Evolutionary conservation across 2,113 vertebrate genomes (phyloP), one percentile per base, ranked within the genome.

Genomic region (Ciconia boyciana): DNA sequence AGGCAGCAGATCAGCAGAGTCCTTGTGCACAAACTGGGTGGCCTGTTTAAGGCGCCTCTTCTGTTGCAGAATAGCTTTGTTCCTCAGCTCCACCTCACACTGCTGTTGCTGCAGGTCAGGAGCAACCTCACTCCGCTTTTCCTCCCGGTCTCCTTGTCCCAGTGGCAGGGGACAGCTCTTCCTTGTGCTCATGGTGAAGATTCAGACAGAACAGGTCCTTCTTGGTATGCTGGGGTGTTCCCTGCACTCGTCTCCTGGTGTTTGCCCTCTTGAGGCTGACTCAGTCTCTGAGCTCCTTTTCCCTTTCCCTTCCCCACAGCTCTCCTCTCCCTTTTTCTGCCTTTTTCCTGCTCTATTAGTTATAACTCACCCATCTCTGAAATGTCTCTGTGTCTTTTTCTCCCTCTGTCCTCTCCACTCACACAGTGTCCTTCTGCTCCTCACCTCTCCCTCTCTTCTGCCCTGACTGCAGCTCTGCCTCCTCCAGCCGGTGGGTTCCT

Each of bases 1-100:
- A 77, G 99, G 99, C 90, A 99, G 99, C 96, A 99, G 98, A 98
- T 99, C 99, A 25, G 99, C 99, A 0, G 99, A 99, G 98, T 99
- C 99, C 98, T 99, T 99, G 98, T 99, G 99, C 34, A 98, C 98
- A 96, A 99, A 99, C 98, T 99, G 99, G 28, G 98, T 99, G 95
- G 99, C 99, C 97, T 99, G 99, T 91, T 99, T 99, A 78, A 99
- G 99, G 32, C 98, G 98, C 46, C 99, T 98, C 96, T 99, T 99
- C 98, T 99, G 99, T 95, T 99, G 98, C 97, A 99, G 98, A 95
- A 98, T 98, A 90, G 99, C 99, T 98, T 98, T 98, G 93, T 99
- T 98, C 93, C 97, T 97, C 83, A 99, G 97, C 91, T 98, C 98
- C 57, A 98, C 96, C 90, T 99, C 98, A 22, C 95, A 96, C 81